phyloP scores from a whole-genome alignment of 2,113 vertebrate genomes.

The Benitochromis conjunctus region DNA sequence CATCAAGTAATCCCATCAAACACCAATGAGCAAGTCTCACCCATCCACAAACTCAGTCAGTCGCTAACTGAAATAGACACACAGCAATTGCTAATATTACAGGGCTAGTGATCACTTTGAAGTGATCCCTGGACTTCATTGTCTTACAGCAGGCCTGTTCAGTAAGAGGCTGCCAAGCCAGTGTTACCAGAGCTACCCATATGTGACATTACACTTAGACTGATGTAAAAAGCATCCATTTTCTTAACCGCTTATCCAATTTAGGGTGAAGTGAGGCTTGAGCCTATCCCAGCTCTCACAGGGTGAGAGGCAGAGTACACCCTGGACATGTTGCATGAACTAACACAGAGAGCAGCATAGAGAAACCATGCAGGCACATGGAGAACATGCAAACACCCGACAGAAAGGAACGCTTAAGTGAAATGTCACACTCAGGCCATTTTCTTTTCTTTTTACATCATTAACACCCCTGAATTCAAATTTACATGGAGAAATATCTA shows the following conservation, averaged over 20 bases:
- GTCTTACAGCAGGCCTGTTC: not conserved
- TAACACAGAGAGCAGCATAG: not conserved
- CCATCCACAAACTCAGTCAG: not conserved
- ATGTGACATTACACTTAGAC: not conserved
- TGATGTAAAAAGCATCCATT: not conserved
- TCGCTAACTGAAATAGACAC: not conserved
- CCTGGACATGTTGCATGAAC: not conserved
- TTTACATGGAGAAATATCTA: not conserved
- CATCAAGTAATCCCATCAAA: not conserved
- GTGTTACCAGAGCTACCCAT: not conserved
- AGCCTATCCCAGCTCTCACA: not conserved
- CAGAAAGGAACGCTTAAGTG: not conserved
- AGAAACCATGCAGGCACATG: not conserved
- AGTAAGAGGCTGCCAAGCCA: not conserved
- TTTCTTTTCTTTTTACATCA: not conserved
- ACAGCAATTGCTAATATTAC: not conserved
- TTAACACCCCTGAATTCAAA: not conserved
- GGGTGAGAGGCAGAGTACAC: not conserved
- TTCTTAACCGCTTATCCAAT: not conserved
- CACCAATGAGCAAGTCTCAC: not conserved
- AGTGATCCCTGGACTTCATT: not conserved
- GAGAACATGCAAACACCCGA: not conserved
- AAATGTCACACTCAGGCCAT: not conserved
- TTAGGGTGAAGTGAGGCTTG: not conserved
- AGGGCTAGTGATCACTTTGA: not conserved